Base-by-base conservation (phyloP, 2,888 invertebrate genomes). In the Temnothorax unifasciatus region DNA sequence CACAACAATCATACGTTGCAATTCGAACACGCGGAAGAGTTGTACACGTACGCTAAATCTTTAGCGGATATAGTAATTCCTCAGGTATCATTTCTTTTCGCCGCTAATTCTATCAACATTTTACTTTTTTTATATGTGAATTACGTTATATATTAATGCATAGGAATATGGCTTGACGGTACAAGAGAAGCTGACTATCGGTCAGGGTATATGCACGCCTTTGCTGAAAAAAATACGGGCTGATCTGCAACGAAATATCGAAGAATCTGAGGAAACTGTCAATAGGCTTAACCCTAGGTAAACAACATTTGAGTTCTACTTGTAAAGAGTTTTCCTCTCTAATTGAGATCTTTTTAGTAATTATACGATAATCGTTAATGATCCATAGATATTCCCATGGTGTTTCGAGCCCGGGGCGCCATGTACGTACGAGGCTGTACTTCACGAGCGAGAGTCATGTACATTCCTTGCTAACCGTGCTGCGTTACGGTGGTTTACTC, bases 391-490 rank as follows among this genome's bases (percentile, higher is more conserved):
- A 99, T 95, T 99, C 99, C 34, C 99, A 99, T 95, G 99, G 99
- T 61, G 99, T 99, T 87, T 98, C 99, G 59, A 99, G 99, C 92
- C 99, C 99, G 41, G 99, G 99, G 66, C 96, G 99, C 63, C 99
- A 99, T 96, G 99, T 99, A 41, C 96, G 99, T 88, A 99, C 99
- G 9, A 96, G 99, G n/a, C 96, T 99, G 61, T 99, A 99, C 96
- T 99, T 99, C 95, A 99, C 99, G 2, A 99, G 99, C 95, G 99
- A 99, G 96, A 99, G 99, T 94, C 99, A 99, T 95, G 99, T 99
- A 87, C 99, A 99, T 95, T 99, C 99, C 13, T 95, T 99, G 87
- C 96, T 99, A 88, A 99, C 99, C 3, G 98, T 99, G 84, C 96
- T 99, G 74, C 96, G 99, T 88, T 99, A 98, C 94, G 99, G 99